Base-by-base conservation (phyloP, 2,888 invertebrate species). In the Parnassius mnemosyne region DNA sequence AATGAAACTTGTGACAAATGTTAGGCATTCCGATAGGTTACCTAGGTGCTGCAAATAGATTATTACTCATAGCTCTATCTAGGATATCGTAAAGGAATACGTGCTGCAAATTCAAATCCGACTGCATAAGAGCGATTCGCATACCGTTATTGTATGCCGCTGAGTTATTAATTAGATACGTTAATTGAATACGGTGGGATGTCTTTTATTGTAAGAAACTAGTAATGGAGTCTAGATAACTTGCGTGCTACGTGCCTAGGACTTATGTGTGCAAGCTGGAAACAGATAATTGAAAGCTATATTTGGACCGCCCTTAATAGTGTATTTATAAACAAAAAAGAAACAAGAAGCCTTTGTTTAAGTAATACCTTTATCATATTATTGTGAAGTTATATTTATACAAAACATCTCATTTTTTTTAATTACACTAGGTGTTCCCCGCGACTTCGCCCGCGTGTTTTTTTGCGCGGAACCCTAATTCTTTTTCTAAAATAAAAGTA, bases 111-210 rank as follows among this genome's bases (percentile, higher is more conserved):
- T 63, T 63, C 47, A 53, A 63, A 63, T 60, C 62, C 20, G 10
- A 10, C 11, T 10, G 25, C 44, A 16, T 12, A 9, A 16, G 34
- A 34, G 51, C 61, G 34, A 13, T 56, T 53, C 41, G 47, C 56
- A 47, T 56, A 63, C 63, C 60, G 63, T 63, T 63, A 63, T 42
- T 44, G 60, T 60, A 56, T 56, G 63, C 53, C 49, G 42, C 11
- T 13, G 56, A 56, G 13, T 63, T 63, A 63, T 63, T 63, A 63
- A 63, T 63, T 60, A 60, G 20, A 20, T n/a, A 60, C 63, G 46
- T 52, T 63, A 63, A 63, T 63, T 55, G 63, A 63, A 63, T 63
- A 51, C 12, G 50, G 54, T 58, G 53, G 10, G 47, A 54, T 60
- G 5, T 41, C 57, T 50, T 53, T 34, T n/a, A 20, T 52, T 25